Conservation (phyloP, 2,113 vertebrate genomes). For the Onychostoma macrolepis region DNA sequence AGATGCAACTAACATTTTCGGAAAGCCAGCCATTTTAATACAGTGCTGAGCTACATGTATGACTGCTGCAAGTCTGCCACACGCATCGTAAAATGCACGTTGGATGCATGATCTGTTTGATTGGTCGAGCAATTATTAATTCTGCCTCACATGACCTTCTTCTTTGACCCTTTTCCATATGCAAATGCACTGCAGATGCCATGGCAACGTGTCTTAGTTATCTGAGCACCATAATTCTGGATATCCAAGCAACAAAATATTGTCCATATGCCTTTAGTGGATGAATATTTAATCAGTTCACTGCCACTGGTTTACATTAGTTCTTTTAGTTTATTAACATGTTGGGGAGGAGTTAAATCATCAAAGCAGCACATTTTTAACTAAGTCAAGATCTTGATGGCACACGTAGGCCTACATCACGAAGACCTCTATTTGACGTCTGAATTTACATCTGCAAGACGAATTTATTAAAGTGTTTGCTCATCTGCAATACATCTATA, state of each 20-base stretch:
- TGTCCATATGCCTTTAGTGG: not conserved
- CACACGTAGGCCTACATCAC: too few relatives aligned
- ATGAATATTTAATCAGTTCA: slow-evolving; percentile 3
- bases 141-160: slow-evolving; percentile 13
- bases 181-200: slow-evolving; percentile 42
- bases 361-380: not conserved
- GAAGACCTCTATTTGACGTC: too few relatives aligned
- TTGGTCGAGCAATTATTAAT: slow-evolving; percentile 3
- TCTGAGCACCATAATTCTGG: not conserved
- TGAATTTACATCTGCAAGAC: too few relatives aligned
- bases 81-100: not conserved
- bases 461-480: too few relatives aligned
- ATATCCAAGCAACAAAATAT: slow-evolving; percentile 18
- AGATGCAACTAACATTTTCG: not conserved
- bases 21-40: not conserved
- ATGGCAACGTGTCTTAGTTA: slow-evolving; percentile 38
- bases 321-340: not conserved
- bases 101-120: slow-evolving; percentile 2
- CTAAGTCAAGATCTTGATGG: not conserved
- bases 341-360: not conserved
- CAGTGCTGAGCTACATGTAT: not conserved
- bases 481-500: too few relatives aligned
- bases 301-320: not conserved
- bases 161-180: slow-evolving; percentile 42
- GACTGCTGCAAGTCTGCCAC: not conserved